A percentile compares a stretch with the other conserved stretches of the same genome.
Conservation (phyloP, 2,113 vertebrate species). For the Pedetes capensis region DNA sequence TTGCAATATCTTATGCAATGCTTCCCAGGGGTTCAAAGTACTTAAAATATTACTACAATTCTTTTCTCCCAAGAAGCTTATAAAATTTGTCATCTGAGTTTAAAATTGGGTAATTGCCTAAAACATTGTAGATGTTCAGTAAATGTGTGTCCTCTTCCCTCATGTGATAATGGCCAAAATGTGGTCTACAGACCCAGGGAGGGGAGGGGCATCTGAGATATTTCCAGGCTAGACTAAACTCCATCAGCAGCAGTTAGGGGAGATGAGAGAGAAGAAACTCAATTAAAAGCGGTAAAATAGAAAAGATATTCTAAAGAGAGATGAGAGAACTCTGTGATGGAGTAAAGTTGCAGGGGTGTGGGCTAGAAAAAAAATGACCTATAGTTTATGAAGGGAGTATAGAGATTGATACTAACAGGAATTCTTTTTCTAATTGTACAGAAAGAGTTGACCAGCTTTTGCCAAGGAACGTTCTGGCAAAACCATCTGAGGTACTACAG, state of each 20-base stretch:
- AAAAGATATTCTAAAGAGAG: conserved; percentile 16
- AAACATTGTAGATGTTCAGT: conserved; percentile 8
- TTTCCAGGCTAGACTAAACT: background rate
- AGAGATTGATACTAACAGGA: background rate
- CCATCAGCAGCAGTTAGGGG: background rate
- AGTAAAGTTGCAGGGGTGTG: background rate
- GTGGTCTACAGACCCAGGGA: background rate
- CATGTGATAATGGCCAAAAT: background rate
- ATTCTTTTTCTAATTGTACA: background rate
- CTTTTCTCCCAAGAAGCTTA: background rate
- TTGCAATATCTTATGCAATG: background rate
- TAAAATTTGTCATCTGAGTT: background rate
- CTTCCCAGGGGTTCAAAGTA: background rate
- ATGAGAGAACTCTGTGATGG: background rate
- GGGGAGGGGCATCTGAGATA: background rate
- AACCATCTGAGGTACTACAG: background rate
- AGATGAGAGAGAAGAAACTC: background rate
- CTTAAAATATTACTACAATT: conserved; percentile 33
- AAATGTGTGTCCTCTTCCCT: background rate
- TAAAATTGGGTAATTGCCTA: background rate
- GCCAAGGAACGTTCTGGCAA: background rate
- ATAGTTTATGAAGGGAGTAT: background rate
- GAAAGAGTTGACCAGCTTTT: background rate
- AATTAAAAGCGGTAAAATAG: background rate
- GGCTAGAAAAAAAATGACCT: background rate